Evolutionary conservation across 2,888 invertebrate species (phyloP).

Genomic region (Drosophila siamana): DNA sequence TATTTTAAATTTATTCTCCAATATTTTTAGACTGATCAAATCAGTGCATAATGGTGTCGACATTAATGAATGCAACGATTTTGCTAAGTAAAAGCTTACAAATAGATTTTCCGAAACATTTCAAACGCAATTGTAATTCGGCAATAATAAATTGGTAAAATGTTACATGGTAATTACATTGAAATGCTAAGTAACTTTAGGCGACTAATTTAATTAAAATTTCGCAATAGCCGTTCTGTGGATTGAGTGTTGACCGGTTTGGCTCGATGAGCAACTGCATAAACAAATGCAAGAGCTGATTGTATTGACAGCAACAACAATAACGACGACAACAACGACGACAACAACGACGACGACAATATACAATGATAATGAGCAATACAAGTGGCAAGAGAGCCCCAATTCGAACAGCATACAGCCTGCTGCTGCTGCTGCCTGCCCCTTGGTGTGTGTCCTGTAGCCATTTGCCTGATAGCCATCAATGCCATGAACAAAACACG

Average conservation of each 20-base stretch:
- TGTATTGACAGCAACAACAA: conserved; percentile 58
- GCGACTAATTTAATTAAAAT: conserved; percentile 41
- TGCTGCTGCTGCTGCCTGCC: too few relatives aligned
- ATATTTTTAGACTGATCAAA: too few relatives aligned
- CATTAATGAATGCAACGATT: neutral
- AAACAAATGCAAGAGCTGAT: conserved; percentile 69
- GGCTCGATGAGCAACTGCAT: conserved; percentile 48
- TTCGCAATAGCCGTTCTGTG: conserved; percentile 16
- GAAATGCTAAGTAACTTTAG: conserved; percentile 18
- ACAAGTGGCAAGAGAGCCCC: conserved; percentile 42
- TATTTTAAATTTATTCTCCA: too few relatives aligned
- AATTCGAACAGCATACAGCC: conserved; percentile 37
- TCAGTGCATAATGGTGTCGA: neutral
- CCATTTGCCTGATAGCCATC: conserved; percentile 72
- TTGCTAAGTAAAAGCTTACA: neutral
- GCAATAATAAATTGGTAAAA: conserved; percentile 1
- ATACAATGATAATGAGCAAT: conserved; percentile 61
- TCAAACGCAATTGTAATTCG: neutral
- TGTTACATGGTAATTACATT: conserved; percentile 22
- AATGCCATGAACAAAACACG: conserved; percentile 57
- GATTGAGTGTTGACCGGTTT: too few relatives aligned
- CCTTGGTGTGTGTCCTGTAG: conserved; percentile 48
- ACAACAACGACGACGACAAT: conserved; percentile 15
- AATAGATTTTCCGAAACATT: neutral
- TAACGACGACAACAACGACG: conserved; percentile 16